A percentile compares a stretch with the other conserved stretches of the same genome.
These are phyloP conservation scores for Ornithorhynchus anatinus DNA, from an alignment of 2,113 vertebrate species.

Conservation along the genomic window DNA sequence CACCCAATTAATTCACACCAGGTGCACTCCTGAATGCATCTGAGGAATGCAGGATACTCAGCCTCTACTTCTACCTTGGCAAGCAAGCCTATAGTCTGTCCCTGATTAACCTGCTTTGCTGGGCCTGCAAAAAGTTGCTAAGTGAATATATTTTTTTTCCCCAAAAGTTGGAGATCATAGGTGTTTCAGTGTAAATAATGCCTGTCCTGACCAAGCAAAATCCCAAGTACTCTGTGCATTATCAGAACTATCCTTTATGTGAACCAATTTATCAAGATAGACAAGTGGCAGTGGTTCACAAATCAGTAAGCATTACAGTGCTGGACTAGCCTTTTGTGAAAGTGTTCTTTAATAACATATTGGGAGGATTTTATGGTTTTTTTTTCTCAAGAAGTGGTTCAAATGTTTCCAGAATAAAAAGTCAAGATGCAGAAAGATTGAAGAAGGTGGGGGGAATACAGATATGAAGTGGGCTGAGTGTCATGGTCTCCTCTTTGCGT, in stretches of 20 bases:
- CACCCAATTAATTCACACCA: slow-evolving; percentile 74
- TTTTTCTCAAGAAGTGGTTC: background rate
- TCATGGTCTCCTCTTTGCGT: background rate
- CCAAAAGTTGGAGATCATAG: slow-evolving; percentile 21
- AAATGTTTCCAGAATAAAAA: background rate
- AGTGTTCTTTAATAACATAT: background rate
- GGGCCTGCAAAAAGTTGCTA: slow-evolving; percentile 31
- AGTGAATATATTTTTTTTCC: background rate
- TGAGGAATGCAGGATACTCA: slow-evolving; percentile 57
- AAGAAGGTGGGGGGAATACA: background rate
- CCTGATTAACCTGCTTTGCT: slow-evolving; percentile 57
- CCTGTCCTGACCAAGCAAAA: background rate
- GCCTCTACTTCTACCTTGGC: slow-evolving; percentile 50
- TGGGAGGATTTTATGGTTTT: background rate
- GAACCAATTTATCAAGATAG: background rate
- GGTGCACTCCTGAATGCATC: slow-evolving; percentile 69
- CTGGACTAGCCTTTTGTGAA: background rate
- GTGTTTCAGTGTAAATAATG: slow-evolving; percentile 20
- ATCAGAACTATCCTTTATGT: background rate
- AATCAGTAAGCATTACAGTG: background rate
- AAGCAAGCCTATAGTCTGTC: slow-evolving; percentile 43
- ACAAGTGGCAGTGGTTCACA: background rate
- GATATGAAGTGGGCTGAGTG: background rate
- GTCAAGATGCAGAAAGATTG: background rate
- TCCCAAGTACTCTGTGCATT: background rate